Evolutionary conservation across 2,888 invertebrate species (phyloP), one percentile per base, ranked within the genome.

Genomic region (Eledona agricola): DNA sequence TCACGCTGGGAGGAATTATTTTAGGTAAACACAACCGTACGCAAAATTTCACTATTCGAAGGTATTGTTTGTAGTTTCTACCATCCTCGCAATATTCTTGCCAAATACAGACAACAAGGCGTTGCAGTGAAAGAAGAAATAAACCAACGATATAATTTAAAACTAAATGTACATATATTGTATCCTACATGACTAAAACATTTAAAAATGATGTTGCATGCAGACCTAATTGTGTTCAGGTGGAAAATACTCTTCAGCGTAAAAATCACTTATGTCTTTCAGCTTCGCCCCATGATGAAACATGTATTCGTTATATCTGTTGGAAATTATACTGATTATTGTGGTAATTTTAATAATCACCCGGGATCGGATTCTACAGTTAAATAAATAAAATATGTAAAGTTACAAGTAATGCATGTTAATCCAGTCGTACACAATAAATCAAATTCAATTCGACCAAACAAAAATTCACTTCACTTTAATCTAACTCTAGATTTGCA

Each of bases 91-190:
- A 5, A 2, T 52, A 6, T 13, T 52, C 13, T 29, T 59, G 23
- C 59, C 59, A 7, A 59, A 55, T 20, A 55, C 59, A 4, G 57
- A 59, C 15, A 11, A 20, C 4, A 57, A 55, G 49, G 32, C 57
- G 10, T 20, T 58, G 20, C 38, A 56, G 34, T 13, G 6, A 13
- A 7, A 11, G 15, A 10, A 13, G 15, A 7, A 25, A 6, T 25
- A 25, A 25, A 5, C 3, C 7, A n/a, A n/a, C 25, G 3, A n/a
- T 25, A 25, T 7, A 25, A 28, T 28, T 28, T 28, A 11, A 28
- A n/a, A 7, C 1, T 32, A 32, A 17, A 4, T 16, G 16, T 16
- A 34, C 19, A 20, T 10, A 1, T 17, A 10, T 19, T 1, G n/a
- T n/a, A n/a, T n/a, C n/a, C n/a, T n/a, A n/a, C 11, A 34, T 19